Conservation (phyloP, 2,797 vertebrate species). For the Thripadectes ignobilis region DNA sequence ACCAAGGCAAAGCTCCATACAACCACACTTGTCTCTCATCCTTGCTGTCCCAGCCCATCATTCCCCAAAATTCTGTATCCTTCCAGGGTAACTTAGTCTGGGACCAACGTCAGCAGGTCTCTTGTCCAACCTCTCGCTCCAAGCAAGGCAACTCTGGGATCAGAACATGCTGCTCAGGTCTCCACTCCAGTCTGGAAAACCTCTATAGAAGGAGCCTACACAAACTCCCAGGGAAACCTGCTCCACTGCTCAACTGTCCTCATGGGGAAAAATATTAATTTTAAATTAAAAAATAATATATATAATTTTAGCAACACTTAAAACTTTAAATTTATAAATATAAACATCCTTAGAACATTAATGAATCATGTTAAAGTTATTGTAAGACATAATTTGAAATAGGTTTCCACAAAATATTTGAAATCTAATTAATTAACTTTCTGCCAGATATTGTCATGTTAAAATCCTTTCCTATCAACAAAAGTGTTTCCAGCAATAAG, state of each 20-base stretch:
- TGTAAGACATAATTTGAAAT: not conserved
- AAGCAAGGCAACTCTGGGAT: not conserved
- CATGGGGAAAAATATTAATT: not conserved
- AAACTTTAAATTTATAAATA: not conserved
- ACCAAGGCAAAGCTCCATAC: not conserved
- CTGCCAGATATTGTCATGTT: not conserved
- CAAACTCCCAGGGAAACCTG: not conserved
- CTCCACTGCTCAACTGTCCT: fast-evolving
- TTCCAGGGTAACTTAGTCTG: not conserved
- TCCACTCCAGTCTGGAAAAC: not conserved
- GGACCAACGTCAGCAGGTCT: not conserved
- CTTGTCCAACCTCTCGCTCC: not conserved
- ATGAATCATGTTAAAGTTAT: not conserved
- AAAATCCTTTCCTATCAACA: not conserved
- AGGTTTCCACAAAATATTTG: not conserved
- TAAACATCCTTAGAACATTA: not conserved
- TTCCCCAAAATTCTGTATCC: not conserved
- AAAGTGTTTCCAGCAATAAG: not conserved
- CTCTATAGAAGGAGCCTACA: not conserved
- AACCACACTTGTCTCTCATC: fast-evolving
- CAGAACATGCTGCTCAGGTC: not conserved
- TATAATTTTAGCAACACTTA: not conserved
- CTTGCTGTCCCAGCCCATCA: not conserved
- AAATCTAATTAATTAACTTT: not conserved
- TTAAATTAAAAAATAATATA: not conserved